These are phyloP conservation scores for Laothoe populi DNA, from an alignment of 2,888 invertebrate genomes.

Conservation along the genomic window DNA sequence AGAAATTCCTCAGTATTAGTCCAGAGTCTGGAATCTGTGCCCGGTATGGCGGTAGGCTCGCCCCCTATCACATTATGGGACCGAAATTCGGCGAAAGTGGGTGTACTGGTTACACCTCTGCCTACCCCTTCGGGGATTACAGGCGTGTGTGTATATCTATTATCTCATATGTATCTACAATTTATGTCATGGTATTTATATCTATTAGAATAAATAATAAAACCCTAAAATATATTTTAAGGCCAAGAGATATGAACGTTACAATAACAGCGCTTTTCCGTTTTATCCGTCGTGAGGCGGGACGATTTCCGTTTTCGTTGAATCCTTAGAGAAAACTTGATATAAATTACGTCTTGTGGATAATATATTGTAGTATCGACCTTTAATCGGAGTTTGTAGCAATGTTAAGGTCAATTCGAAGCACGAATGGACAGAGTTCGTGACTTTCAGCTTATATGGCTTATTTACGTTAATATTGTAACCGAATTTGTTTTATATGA, in stretches of 20 bases:
- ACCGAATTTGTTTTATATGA: conserved; percentile 37
- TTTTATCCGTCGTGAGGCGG: not conserved
- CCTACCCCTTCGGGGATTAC: no score
- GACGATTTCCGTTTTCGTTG: conserved; percentile 14
- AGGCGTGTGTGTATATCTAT: no score
- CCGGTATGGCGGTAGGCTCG: no score
- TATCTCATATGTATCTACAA: not conserved
- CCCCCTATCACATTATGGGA: no score
- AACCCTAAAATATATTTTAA: not conserved
- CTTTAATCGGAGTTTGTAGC: conserved; percentile 45
- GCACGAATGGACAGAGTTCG: conserved; percentile 42
- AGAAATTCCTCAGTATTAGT: no score
- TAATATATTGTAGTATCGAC: conserved; percentile 56
- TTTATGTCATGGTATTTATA: no score
- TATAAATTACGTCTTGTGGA: conserved; percentile 61
- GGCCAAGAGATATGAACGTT: not conserved
- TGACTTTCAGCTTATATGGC: conserved; percentile 45
- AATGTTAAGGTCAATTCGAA: conserved; percentile 47
- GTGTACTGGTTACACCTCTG: no score
- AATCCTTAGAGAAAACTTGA: conserved; percentile 48
- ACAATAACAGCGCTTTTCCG: conserved; percentile 6
- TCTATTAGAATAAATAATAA: not conserved
- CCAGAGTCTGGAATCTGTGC: no score
- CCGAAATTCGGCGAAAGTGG: no score
- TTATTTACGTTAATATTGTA: conserved; percentile 39